Evolutionary conservation across 1,140 invertebrate species (phyloP).

Genomic region (Drosophila pallidifrons): DNA sequence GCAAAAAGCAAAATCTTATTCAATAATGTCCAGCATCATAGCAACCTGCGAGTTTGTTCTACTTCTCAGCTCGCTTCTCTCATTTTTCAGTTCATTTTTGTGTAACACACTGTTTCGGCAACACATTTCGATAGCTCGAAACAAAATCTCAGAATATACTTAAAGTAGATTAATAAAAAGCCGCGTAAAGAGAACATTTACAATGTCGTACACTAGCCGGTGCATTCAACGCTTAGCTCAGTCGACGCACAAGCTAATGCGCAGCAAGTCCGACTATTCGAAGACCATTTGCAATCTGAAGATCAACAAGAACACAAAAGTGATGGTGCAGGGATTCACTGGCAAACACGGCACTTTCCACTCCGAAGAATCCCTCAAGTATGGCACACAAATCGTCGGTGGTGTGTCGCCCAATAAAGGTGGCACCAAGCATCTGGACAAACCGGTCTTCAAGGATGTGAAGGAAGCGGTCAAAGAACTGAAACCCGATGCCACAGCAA

Average conservation of each 20-base stretch:
- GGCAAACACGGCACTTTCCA: slow-evolving; percentile 98
- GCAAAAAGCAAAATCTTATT: no score
- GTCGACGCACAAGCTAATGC: slow-evolving; percentile 2
- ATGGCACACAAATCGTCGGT: slow-evolving; percentile 98
- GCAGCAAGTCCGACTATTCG: slow-evolving; percentile 86
- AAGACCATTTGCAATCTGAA: slow-evolving; percentile 92
- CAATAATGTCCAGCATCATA: no score
- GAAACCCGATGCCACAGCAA: slow-evolving; percentile 95
- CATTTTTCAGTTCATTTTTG: background rate
- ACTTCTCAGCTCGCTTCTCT: no score
- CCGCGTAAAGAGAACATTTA: background rate
- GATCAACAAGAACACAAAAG: slow-evolving; percentile 94
- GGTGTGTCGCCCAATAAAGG: slow-evolving; percentile 99
- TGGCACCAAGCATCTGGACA: slow-evolving; percentile 95
- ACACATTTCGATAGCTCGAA: background rate
- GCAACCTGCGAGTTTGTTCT: no score
- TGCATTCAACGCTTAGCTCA: background rate
- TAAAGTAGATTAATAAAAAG: background rate
- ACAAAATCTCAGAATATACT: slow-evolving; percentile 31
- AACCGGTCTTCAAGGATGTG: slow-evolving; percentile 97
- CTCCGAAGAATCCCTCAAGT: slow-evolving; percentile 97
- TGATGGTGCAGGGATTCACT: slow-evolving; percentile 98
- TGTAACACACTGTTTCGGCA: background rate
- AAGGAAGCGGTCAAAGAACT: slow-evolving; percentile 92
- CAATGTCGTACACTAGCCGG: slow-evolving; percentile 12